Percentiles rank a stretch among this genome's conserved stretches.
phyloP scores from a whole-genome alignment of 2,797 vertebrate genomes.

The Crocodylus rhombifer region DNA sequence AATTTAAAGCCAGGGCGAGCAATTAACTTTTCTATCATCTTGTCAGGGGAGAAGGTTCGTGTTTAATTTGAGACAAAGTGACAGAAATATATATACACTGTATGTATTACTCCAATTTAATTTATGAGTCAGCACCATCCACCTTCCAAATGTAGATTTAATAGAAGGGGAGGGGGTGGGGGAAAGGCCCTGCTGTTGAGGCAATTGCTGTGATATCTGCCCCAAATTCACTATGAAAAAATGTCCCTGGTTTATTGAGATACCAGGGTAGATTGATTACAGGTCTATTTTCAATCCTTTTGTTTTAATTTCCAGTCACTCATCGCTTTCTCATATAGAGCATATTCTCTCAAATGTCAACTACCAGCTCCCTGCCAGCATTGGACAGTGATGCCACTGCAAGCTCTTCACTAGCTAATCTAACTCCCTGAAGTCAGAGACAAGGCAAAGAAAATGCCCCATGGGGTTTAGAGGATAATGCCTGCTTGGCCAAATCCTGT shows the following conservation, averaged over 20 bases:
- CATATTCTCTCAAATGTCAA: constrained; percentile 44
- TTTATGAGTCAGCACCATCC: constrained; percentile 87
- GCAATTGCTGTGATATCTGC: constrained; percentile 67
- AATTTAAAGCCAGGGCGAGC: constrained; percentile 90
- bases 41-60: constrained; percentile 90
- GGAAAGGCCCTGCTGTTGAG: constrained; percentile 70
- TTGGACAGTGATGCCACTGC: neutral
- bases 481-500: neutral
- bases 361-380: neutral
- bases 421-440: neutral
- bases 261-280: constrained; percentile 64
- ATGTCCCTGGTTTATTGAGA: constrained; percentile 68
- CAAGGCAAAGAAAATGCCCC: neutral
- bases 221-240: constrained; percentile 69
- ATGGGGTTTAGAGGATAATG: fast-evolving
- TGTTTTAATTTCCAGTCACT: constrained; percentile 77
- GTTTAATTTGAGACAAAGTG: constrained; percentile 91
- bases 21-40: constrained; percentile 93
- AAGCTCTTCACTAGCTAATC: neutral
- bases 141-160: constrained; percentile 85
- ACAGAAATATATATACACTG: constrained; percentile 90
- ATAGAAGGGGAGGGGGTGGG: constrained; percentile 77
- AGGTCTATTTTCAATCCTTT: constrained; percentile 74
- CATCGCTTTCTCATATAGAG: constrained; percentile 58
- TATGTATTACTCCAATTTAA: constrained; percentile 87